Base-by-base conservation (phyloP, 2,113 vertebrate genomes). In the Mesoclemmys tuberculata region DNA sequence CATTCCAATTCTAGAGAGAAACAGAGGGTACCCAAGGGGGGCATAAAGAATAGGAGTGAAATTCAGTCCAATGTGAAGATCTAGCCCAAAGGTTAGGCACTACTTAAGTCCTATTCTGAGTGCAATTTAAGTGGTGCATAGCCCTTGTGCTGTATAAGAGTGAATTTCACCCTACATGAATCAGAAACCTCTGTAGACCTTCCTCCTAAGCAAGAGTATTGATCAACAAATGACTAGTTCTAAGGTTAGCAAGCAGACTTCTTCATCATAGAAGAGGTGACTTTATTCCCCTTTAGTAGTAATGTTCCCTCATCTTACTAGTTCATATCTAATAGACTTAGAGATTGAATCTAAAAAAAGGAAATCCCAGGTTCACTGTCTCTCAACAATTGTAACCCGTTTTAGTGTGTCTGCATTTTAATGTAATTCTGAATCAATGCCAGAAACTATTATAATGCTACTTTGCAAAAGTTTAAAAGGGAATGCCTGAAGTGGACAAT, bases 1-100 rank as follows among this genome's bases (percentile, higher is more conserved):
- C 88, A 90, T 96, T 90, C 82, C 90, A 96, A 82, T 90, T 93
- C 90, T 93, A 64, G 49, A 94, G 93, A 93, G 90, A 88, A 68
- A 68, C 18, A 29, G 35, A n/a, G 3, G 3, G 35, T 81, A 96
- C 91, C 88, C 94, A 87, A 93, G 95, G 96, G 95, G 97, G 96
- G 91, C 90, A 89, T 71, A 95, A 94, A 96, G 95, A 96, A 97
- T 97, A 96, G 95, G 96, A 96, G 96, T 94, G 96, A 96, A 94
- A 94, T 95, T 96, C 80, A 2, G 90, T 91, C 90, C 85, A 84
- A 88, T 97, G 96, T 95, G 96, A 97, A 96, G 31, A 38, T 16
- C 18, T 35, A 35, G n/a, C 64, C 14, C 64, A 68, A 68, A 68
- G 64, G 31, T 41, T 22, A 81, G 89, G 22, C 93, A 96, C 96